Conservation (phyloP, 2,113 vertebrate species). For the Phodopus roborovskii region DNA sequence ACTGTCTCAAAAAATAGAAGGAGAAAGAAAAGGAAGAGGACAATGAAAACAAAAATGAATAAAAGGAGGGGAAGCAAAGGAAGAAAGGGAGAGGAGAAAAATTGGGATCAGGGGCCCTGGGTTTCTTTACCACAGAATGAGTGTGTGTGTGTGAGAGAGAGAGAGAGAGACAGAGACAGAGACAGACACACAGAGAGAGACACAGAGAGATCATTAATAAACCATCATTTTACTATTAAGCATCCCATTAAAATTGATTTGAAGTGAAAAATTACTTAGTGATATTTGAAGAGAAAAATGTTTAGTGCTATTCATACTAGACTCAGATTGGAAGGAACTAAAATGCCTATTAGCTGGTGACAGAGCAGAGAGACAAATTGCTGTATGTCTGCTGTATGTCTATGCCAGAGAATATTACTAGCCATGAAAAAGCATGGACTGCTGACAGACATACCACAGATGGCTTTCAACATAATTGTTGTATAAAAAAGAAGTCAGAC, state of each 20-base stretch:
- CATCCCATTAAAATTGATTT: constrained; percentile 29
- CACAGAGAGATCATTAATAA: neutral
- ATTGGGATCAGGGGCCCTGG: too few species aligned
- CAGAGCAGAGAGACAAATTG: neutral
- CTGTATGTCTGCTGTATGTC: neutral
- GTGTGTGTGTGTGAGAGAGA: too few species aligned
- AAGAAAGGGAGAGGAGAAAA: neutral
- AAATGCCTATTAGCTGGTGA: neutral
- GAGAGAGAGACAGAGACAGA: accelerated
- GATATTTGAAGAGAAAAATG: constrained; percentile 7
- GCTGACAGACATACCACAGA: neutral
- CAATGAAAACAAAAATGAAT: neutral
- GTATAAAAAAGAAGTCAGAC: neutral
- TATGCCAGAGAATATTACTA: neutral
- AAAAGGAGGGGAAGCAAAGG: neutral
- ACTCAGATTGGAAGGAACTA: neutral
- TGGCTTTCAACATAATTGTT: constrained; percentile 50
- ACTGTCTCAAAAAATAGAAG: neutral
- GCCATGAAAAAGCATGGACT: neutral
- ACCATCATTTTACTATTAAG: neutral
- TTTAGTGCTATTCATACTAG: constrained; percentile 11
- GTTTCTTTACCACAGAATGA: neutral
- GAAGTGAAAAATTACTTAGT: neutral
- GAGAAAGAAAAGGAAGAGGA: neutral
- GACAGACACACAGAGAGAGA: too few species aligned